Base-by-base conservation (phyloP, 2,113 vertebrate species). In the Sorex fumeus region DNA sequence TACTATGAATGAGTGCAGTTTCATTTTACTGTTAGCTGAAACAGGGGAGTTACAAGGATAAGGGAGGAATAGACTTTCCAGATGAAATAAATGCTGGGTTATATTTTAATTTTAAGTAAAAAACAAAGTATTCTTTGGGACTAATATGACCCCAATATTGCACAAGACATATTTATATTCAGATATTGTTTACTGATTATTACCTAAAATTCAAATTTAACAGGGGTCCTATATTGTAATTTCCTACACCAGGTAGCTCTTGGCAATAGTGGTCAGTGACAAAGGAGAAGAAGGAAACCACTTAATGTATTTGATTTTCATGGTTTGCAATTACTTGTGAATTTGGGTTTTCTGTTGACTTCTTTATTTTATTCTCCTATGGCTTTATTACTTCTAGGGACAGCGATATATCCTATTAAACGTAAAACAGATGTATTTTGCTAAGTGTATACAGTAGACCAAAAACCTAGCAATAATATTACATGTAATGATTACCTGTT, bases 61-160 rank as follows among this genome's bases (percentile, higher is more conserved):
- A 8, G 34, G 8, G 27, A 75, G 16, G 6, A 66, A 8, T 85
- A 77, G 36, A 15, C 72, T 76, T 94, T 50, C 12, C 36, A 43
- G 27, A 78, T 81, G 66, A 67, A 71, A 84, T 36, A 64, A 36
- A 53, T 1, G 32, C 15, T 27, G 34, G 67, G 16, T 90, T 93
- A 83, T 64, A 80, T 32, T 66, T 90, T 45, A 84, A 70, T 80
- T 93, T 89, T 74, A 93, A 15, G 57, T 76, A 79, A 80, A 47
- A 16, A 83, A 57, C 23, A 8, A 28, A 67, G 79, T 69, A 67
- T 57, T 69, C 66, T 88, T 79, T 72, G 18, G 6, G 15, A 19
- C 76, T 23, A 7, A 27, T 64, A 8, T 43, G 10, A 67, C 30
- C n/a, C 53, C 69, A 53, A 87, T 69, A 84, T 83, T 76, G 2